Evolutionary conservation across 2,113 vertebrate genomes (phyloP).

Genomic region (Clarias macrocephalus): DNA sequence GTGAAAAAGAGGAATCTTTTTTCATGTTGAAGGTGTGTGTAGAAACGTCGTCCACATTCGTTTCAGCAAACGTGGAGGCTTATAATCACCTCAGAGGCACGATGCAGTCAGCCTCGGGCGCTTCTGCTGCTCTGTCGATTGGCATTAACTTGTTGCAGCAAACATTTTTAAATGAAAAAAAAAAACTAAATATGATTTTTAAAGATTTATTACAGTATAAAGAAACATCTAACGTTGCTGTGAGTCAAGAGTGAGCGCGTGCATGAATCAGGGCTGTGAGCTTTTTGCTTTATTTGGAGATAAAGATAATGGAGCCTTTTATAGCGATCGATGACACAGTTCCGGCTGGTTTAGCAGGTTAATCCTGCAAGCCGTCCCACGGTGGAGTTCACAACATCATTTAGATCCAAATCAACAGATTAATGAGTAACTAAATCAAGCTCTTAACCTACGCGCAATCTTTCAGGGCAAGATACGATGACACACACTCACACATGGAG

Average conservation of each 20-base stretch:
- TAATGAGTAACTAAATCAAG: slow-evolving; percentile 2
- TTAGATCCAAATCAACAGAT: slow-evolving; percentile 1
- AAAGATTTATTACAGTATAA: slow-evolving; percentile 1
- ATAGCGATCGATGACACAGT: slow-evolving; percentile 9
- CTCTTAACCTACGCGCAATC: background rate
- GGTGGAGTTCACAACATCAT: background rate
- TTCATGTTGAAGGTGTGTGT: slow-evolving; percentile 62
- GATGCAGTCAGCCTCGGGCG: slow-evolving; percentile 45
- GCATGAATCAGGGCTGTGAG: slow-evolving; percentile 12
- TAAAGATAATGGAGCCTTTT: slow-evolving; percentile 5
- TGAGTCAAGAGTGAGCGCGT: slow-evolving; percentile 10
- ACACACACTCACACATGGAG: background rate
- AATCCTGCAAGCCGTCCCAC: background rate
- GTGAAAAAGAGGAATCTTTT: slow-evolving; percentile 59
- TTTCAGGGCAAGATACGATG: background rate
- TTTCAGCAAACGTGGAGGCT: slow-evolving; percentile 39
- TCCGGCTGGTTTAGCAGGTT: background rate
- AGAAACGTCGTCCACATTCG: slow-evolving; percentile 47
- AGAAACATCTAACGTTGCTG: background rate
- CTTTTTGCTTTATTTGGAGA: slow-evolving; percentile 11
- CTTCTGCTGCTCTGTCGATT: slow-evolving; percentile 45
- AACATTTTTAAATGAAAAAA: background rate
- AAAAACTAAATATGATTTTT: slow-evolving; percentile 5
- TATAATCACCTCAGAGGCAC: slow-evolving; percentile 51
- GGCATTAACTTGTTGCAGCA: slow-evolving; percentile 45